Evolutionary conservation across 2,797 vertebrate genomes (phyloP).

Genomic region (Phrynocephalus vlangalii): DNA sequence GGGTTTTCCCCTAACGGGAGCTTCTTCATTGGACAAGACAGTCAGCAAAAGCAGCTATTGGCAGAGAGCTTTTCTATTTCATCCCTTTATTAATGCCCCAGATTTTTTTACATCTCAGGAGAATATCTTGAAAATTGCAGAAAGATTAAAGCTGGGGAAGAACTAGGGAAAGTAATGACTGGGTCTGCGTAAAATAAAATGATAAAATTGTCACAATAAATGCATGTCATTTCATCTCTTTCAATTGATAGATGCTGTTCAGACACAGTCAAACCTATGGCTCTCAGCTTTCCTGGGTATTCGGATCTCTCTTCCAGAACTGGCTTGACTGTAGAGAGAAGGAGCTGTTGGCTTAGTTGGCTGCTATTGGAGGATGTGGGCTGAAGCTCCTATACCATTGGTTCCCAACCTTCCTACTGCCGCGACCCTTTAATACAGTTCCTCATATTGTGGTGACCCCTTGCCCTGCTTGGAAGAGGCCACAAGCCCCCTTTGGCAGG

Average conservation of each 20-base stretch:
- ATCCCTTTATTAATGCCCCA: constrained; percentile 23
- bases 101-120: constrained; percentile 23
- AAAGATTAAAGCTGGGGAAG: constrained; percentile 9
- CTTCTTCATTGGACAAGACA: constrained; percentile 9
- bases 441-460: too few species aligned
- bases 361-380: background rate
- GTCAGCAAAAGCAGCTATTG: background rate
- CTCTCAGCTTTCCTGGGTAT: constrained; percentile 22
- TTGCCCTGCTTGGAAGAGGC: too few species aligned
- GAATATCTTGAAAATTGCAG: constrained; percentile 29
- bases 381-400: too few species aligned
- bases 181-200: constrained; percentile 18
- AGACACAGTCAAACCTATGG: constrained; percentile 41
- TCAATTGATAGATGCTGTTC: constrained; percentile 59
- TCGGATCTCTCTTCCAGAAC: background rate
- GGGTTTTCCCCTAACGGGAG: background rate
- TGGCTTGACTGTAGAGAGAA: too few species aligned
- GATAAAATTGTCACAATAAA: constrained; percentile 30
- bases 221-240: constrained; percentile 38
- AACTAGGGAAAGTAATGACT: background rate
- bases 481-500: too few species aligned
- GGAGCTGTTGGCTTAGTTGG: background rate
- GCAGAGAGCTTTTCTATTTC: background rate
- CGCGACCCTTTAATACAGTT: too few species aligned
- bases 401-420: too few species aligned